A percentile compares a stretch with the other conserved stretches of the same genome.
phyloP scores from a whole-genome alignment of 1,140 invertebrate species.

The Achatina immaculata region DNA sequence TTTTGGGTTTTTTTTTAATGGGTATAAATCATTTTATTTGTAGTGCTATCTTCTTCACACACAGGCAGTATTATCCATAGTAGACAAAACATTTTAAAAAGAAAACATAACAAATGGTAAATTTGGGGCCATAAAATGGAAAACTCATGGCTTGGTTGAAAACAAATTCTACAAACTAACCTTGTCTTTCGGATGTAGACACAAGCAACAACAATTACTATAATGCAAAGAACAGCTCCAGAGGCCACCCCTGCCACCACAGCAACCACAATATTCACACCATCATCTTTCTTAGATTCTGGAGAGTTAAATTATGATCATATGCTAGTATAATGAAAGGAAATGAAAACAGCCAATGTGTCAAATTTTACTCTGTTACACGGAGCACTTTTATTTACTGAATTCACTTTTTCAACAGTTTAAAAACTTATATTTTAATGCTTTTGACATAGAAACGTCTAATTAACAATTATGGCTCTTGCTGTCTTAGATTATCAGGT shows the following conservation, averaged over 20 bases:
- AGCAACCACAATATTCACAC: conserved; percentile 54
- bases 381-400: too few relatives aligned
- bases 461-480: too few relatives aligned
- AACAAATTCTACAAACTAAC: conserved; percentile 33
- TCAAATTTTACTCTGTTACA: too few relatives aligned
- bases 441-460: too few relatives aligned
- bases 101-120: not conserved
- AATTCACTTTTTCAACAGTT: too few relatives aligned
- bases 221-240: conserved; percentile 55
- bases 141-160: not conserved
- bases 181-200: conserved; percentile 56
- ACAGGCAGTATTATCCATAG: not conserved
- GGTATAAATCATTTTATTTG: not conserved
- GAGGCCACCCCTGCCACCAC: conserved; percentile 57
- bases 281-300: conserved; percentile 21
- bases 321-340: not conserved
- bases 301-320: not conserved
- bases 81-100: not conserved
- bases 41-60: not conserved
- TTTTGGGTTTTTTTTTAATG: not conserved
- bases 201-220: conserved; percentile 53
- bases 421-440: too few relatives aligned
- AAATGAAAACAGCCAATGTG: too few relatives aligned
- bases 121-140: not conserved
- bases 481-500: too few relatives aligned